These are phyloP conservation scores for Sebastes glaucus DNA, from an alignment of 2,797 vertebrate species.

Conservation along the genomic window DNA sequence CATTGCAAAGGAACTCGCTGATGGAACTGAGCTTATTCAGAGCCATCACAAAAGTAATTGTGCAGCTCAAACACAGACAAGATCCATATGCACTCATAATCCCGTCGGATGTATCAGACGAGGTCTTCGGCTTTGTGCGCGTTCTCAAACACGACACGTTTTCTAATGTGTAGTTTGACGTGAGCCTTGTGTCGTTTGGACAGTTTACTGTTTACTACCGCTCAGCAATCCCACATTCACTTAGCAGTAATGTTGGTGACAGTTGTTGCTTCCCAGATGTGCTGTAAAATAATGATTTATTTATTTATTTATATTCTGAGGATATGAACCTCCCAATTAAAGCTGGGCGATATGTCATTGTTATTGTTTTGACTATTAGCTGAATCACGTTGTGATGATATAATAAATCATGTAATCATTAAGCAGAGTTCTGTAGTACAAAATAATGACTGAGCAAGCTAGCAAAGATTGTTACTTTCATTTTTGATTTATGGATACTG, in stretches of 20 bases:
- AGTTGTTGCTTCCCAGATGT: neutral
- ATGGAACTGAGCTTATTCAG: conserved; percentile 47
- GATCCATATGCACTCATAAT: conserved; percentile 38
- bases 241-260: neutral
- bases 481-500: neutral
- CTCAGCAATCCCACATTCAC: neutral
- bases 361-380: neutral
- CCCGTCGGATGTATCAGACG: conserved; percentile 1
- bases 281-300: neutral
- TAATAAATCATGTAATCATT: neutral
- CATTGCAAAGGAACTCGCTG: conserved; percentile 40
- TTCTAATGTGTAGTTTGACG: neutral
- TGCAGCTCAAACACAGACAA: conserved; percentile 19
- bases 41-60: conserved; percentile 23
- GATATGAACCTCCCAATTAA: neutral
- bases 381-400: neutral
- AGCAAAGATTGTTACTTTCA: neutral
- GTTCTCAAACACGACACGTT: conserved; percentile 10
- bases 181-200: conserved; percentile 1
- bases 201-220: neutral
- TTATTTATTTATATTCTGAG: neutral
- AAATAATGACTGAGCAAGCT: neutral
- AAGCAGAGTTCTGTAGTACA: neutral
- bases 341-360: neutral
- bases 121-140: conserved; percentile 1